These are phyloP conservation scores for Bilobella aurantiaca DNA, from an alignment of 1,140 invertebrate species.

Conservation along the genomic window DNA sequence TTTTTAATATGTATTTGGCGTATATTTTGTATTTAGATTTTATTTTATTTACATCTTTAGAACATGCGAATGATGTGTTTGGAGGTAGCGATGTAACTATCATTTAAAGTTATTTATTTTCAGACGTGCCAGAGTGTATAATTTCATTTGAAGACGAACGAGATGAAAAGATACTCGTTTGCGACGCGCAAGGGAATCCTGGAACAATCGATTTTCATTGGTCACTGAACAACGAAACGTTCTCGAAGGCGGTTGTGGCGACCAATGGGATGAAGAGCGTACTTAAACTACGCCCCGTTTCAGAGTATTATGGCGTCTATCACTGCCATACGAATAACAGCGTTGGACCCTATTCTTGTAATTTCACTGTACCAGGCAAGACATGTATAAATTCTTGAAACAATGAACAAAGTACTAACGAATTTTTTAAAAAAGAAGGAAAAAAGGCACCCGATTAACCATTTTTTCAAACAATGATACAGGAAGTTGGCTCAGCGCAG, in stretches of 20 bases:
- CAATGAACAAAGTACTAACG: too few species aligned
- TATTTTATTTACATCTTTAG: too few species aligned
- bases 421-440: too few species aligned
- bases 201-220: constrained; percentile 67
- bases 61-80: too few species aligned
- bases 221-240: constrained; percentile 70
- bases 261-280: constrained; percentile 51
- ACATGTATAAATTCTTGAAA: constrained; percentile 31
- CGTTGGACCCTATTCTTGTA: constrained; percentile 65
- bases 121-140: constrained; percentile 73
- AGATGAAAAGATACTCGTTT: constrained; percentile 63
- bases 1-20: too few species aligned
- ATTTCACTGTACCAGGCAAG: constrained; percentile 65
- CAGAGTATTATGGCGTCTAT: constrained; percentile 64
- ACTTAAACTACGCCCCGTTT: constrained; percentile 52
- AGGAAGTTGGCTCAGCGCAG: constrained; percentile 60
- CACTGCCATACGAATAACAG: constrained; percentile 72
- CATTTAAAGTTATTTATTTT: constrained; percentile 37
- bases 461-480: constrained; percentile 29
- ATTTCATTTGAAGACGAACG: constrained; percentile 61
- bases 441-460: too few species aligned
- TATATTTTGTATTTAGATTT: too few species aligned
- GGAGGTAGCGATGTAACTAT: too few species aligned
- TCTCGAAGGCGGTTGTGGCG: constrained; percentile 51
- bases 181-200: constrained; percentile 70